Percentiles rank a stretch among this genome's conserved stretches.
Evolutionary conservation across 2,888 invertebrate genomes (phyloP).

Genomic region (Cyaniris semiargus): DNA sequence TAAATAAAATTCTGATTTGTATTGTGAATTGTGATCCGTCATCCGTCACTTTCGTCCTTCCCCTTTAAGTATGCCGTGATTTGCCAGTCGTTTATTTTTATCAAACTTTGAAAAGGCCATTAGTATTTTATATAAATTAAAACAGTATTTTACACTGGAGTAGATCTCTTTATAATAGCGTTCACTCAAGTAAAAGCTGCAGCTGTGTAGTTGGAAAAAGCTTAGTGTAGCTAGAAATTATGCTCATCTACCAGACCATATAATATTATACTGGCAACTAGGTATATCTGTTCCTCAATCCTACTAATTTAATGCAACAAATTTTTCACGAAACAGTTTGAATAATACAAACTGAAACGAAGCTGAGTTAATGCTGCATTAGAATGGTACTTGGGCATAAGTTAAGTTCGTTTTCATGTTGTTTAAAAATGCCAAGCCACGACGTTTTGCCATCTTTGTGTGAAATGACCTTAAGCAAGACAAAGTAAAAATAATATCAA

Average conservation of each 20-base stretch:
- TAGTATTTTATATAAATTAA: constrained; percentile 8
- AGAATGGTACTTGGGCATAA: too few species aligned
- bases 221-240: background rate
- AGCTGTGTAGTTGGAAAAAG: too few species aligned
- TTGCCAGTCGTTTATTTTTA: constrained; percentile 5
- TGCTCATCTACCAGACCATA: too few species aligned
- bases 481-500: background rate
- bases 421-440: background rate
- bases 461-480: background rate
- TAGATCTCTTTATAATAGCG: background rate
- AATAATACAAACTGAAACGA: too few species aligned
- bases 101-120: background rate
- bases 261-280: too few species aligned
- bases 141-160: background rate
- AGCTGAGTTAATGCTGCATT: too few species aligned
- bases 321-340: too few species aligned
- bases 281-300: too few species aligned
- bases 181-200: too few species aligned
- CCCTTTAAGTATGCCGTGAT: background rate
- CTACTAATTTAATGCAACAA: too few species aligned
- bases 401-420: too few species aligned
- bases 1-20: background rate
- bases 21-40: background rate
- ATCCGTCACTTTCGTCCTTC: background rate
- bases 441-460: background rate